phyloP scores from a whole-genome alignment of 2,113 vertebrate species.

The Saimiri boliviensis region DNA sequence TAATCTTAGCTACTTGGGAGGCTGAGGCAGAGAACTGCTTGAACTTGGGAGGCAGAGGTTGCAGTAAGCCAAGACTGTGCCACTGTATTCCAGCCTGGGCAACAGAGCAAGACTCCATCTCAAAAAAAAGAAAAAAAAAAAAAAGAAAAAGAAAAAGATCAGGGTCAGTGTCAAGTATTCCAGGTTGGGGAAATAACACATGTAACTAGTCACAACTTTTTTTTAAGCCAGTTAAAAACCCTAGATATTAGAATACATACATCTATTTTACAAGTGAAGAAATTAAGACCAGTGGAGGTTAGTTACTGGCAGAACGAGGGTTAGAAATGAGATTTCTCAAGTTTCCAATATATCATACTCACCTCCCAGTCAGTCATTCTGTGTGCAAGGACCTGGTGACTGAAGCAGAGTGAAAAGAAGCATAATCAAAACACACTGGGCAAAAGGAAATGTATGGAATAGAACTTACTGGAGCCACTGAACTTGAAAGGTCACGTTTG shows the following conservation, averaged over 20 bases:
- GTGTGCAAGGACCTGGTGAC: not conserved
- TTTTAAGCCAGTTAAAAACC: not conserved
- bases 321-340: not conserved
- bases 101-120: no score
- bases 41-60: no score
- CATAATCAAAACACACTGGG: not conserved
- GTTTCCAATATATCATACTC: not conserved
- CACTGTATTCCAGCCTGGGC: no score
- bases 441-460: not conserved
- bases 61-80: no score
- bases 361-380: not conserved
- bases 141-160: not conserved
- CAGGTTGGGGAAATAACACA: not conserved
- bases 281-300: not conserved
- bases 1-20: no score
- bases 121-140: not conserved
- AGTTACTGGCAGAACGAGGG: not conserved
- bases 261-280: not conserved
- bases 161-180: not conserved
- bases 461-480: conserved; percentile 81
- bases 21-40: no score
- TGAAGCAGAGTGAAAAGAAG: not conserved
- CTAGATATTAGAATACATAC: not conserved
- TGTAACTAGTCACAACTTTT: rapidly evolving
- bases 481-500: conserved; percentile 72